phyloP scores from a whole-genome alignment of 2,888 invertebrate species.

The Amiota minor region DNA sequence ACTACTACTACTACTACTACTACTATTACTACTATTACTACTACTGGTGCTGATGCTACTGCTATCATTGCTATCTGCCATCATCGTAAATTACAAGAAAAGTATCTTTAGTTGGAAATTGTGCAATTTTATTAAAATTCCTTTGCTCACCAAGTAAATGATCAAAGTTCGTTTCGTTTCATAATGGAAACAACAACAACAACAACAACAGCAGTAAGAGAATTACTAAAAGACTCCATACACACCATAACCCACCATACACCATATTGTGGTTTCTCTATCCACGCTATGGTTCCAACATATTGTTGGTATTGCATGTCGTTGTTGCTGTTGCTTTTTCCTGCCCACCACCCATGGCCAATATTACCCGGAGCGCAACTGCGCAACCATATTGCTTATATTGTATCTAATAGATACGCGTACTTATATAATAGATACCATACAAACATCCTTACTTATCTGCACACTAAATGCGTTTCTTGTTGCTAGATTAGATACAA shows the following conservation, averaged over 20 bases:
- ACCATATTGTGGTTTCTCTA: no score
- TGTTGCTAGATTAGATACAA: background rate
- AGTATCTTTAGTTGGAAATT: slow-evolving; percentile 66
- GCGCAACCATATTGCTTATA: slow-evolving; percentile 62
- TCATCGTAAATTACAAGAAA: slow-evolving; percentile 65
- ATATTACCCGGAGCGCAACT: slow-evolving; percentile 33
- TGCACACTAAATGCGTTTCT: background rate
- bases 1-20: background rate
- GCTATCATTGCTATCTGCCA: slow-evolving; percentile 54
- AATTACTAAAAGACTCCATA: no score
- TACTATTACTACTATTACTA: background rate
- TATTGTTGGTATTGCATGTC: slow-evolving; percentile 3
- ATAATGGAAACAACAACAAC: no score
- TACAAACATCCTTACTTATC: background rate
- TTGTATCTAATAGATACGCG: slow-evolving; percentile 32
- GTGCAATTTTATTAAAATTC: slow-evolving; percentile 68
- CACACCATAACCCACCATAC: no score
- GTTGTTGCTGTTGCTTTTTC: slow-evolving; percentile 24
- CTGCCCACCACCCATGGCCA: slow-evolving; percentile 33
- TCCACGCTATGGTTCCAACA: background rate
- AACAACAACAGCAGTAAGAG: background rate
- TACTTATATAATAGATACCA: background rate
- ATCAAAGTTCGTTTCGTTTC: slow-evolving; percentile 11
- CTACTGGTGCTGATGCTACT: background rate
- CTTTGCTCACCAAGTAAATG: slow-evolving; percentile 32